A percentile compares a stretch with the other conserved stretches of the same genome.
phyloP scores from a whole-genome alignment of 1,140 invertebrate species.

The Drosophila eugracilis region DNA sequence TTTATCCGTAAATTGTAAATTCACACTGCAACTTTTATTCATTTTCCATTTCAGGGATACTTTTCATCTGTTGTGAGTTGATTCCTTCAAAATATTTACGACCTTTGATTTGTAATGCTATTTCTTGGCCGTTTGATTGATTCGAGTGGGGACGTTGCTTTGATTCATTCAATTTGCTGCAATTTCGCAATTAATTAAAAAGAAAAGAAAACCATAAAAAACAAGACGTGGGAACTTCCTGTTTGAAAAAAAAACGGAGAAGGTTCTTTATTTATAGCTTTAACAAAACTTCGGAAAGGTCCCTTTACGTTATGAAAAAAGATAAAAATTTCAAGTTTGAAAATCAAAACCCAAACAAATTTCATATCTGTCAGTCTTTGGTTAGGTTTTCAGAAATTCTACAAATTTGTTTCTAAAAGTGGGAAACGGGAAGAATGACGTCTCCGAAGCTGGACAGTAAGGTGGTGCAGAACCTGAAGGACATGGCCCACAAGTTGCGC shows the following conservation, averaged over 20 bases:
- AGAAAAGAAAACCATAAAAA: slow-evolving; percentile 32
- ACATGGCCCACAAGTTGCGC: slow-evolving; percentile 96
- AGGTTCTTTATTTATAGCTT: neutral
- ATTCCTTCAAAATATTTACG: slow-evolving; percentile 77
- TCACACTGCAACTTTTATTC: slow-evolving; percentile 63
- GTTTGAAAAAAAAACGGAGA: too few species aligned
- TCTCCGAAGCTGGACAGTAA: slow-evolving; percentile 89
- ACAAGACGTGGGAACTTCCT: slow-evolving; percentile 30
- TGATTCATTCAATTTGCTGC: slow-evolving; percentile 55
- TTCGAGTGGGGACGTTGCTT: slow-evolving; percentile 27
- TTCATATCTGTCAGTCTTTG: neutral
- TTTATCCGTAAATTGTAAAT: slow-evolving; percentile 41
- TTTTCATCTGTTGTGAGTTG: slow-evolving; percentile 44
- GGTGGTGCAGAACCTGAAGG: slow-evolving; percentile 91
- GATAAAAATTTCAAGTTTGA: too few species aligned
- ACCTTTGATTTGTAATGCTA: slow-evolving; percentile 54
- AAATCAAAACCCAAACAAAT: too few species aligned
- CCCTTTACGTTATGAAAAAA: neutral
- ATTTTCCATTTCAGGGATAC: slow-evolving; percentile 34
- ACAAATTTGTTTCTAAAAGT: slow-evolving; percentile 54
- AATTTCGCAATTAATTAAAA: slow-evolving; percentile 71
- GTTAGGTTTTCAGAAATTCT: neutral
- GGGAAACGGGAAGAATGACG: too few species aligned
- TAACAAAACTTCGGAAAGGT: too few species aligned
- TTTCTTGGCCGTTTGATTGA: slow-evolving; percentile 65